phyloP scores from a whole-genome alignment of 1,140 invertebrate species.

The Goniozus legneri region DNA sequence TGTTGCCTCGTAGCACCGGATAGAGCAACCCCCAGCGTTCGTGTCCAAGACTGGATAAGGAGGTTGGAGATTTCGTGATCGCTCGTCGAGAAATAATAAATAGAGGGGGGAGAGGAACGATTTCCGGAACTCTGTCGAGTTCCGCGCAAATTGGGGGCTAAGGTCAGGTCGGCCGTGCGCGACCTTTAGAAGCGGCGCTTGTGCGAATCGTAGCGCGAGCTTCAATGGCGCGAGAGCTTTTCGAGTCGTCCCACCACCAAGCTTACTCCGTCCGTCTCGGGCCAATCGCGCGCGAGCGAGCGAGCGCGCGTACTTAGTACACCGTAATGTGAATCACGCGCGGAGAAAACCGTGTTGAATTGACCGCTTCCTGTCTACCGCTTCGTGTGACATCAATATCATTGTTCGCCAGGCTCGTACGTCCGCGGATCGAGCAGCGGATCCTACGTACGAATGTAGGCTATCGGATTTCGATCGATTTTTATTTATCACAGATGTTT shows the following conservation, averaged over 20 bases:
- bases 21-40: too few species aligned
- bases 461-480: too few species aligned
- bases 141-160: constrained; percentile 48
- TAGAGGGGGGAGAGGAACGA: constrained; percentile 28
- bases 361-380: constrained; percentile 49
- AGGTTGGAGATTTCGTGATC: too few species aligned
- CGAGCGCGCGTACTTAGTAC: constrained; percentile 11
- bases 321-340: constrained; percentile 48
- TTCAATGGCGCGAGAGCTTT: neutral
- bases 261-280: constrained; percentile 19
- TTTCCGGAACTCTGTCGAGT: constrained; percentile 22
- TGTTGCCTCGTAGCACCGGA: too few species aligned
- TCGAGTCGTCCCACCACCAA: constrained; percentile 12
- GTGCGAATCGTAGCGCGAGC: constrained; percentile 16
- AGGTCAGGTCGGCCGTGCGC: constrained; percentile 34
- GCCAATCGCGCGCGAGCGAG: constrained; percentile 18
- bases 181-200: constrained; percentile 24
- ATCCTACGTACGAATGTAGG: neutral
- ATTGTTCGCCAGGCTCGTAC: too few species aligned
- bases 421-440: too few species aligned
- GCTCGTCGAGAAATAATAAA: too few species aligned
- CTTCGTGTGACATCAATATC: constrained; percentile 45
- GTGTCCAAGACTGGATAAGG: too few species aligned
- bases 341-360: constrained; percentile 45
- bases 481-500: too few species aligned